Evolutionary conservation across 2,888 invertebrate species (phyloP).

Genomic region (Diplolepis rosae): DNA sequence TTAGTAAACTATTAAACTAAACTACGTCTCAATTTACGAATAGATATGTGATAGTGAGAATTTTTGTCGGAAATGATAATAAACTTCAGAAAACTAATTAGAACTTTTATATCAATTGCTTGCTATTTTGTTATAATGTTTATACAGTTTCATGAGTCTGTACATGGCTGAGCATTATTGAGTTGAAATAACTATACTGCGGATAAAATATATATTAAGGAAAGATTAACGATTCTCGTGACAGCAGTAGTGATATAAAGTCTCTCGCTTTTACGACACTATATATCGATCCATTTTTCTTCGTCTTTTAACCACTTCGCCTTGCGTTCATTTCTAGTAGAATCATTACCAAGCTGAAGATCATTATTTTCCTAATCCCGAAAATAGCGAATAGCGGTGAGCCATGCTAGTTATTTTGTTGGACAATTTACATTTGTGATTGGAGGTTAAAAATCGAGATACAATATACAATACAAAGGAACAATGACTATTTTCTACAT

Average conservation of each 20-base stretch:
- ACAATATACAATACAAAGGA: background rate
- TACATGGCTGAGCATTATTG: constrained; percentile 24
- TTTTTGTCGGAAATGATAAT: no score
- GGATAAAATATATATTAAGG: constrained; percentile 7
- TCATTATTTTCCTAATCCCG: constrained; percentile 9
- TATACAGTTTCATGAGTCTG: constrained; percentile 27
- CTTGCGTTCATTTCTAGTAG: background rate
- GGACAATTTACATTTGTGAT: background rate
- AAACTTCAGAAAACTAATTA: no score
- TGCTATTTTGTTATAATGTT: no score
- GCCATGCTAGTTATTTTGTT: background rate
- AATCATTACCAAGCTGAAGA: background rate
- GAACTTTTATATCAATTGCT: no score
- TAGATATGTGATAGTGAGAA: no score
- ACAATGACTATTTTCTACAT: no score
- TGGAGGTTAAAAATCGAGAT: background rate
- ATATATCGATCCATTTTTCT: constrained; percentile 68
- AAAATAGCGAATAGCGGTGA: background rate
- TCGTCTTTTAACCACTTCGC: constrained; percentile 52
- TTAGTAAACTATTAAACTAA: no score
- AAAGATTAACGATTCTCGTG: constrained; percentile 25
- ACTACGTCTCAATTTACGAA: no score
- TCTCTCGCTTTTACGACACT: constrained; percentile 55
- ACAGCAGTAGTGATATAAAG: constrained; percentile 25
- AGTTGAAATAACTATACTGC: constrained; percentile 29